These are phyloP conservation scores for Zaprionus lineosus DNA, from an alignment of 2,888 invertebrate species.

Conservation along the genomic window DNA sequence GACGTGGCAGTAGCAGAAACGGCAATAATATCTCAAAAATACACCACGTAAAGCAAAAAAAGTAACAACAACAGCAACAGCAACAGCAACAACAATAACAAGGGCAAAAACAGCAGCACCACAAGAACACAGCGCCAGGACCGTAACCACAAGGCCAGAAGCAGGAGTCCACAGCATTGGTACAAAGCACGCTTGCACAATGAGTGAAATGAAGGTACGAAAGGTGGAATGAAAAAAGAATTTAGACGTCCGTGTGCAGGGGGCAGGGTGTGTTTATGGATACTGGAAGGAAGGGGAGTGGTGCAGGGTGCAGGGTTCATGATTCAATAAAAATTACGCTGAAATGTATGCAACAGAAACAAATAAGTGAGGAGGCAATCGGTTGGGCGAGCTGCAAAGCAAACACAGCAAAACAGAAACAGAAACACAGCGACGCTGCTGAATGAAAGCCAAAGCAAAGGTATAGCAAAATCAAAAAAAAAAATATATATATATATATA, in stretches of 20 bases:
- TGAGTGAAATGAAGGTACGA: conserved; percentile 35
- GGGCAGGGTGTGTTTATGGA: no score
- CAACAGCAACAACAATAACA: conserved; percentile 10
- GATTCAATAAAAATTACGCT: conserved; percentile 77
- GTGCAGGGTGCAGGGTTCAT: conserved; percentile 49
- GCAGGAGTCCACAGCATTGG: conserved; percentile 10
- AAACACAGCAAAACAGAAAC: conserved; percentile 40
- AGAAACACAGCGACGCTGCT: conserved; percentile 26
- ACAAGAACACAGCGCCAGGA: conserved; percentile 1
- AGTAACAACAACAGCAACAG: conserved; percentile 15
- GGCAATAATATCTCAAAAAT: conserved; percentile 57
- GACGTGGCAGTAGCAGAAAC: conserved; percentile 30
- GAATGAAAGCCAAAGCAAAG: conserved; percentile 58
- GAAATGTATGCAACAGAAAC: conserved; percentile 69
- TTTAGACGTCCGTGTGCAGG: no score
- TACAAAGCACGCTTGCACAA: conserved; percentile 48
- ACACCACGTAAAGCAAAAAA: conserved; percentile 19
- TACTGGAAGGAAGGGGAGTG: conserved; percentile 27
- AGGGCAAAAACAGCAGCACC: conserved; percentile 3
- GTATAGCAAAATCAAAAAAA: no score
- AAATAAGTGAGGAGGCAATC: conserved; percentile 25
- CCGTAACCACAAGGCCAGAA: no score
- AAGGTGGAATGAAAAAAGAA: conserved; percentile 18
- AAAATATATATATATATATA: no score
- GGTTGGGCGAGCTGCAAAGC: conserved; percentile 26